phyloP scores from a whole-genome alignment of 2,888 invertebrate genomes.

The Arrhopalites spinosus region DNA sequence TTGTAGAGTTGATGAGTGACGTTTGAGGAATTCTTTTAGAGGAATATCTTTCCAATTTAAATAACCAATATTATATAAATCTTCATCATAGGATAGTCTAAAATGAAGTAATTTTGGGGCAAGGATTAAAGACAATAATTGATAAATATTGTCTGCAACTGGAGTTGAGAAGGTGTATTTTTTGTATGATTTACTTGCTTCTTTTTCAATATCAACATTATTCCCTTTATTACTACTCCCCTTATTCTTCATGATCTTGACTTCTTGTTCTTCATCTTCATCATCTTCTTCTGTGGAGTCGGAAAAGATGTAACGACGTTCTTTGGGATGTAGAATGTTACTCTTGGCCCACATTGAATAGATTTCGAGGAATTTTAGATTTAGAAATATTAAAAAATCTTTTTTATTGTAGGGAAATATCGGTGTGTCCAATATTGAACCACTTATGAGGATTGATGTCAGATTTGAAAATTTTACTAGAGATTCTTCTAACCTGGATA shows the following conservation, averaged over 20 bases:
- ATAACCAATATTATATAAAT: background rate
- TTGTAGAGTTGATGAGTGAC: slow-evolving; percentile 2
- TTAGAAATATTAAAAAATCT: background rate
- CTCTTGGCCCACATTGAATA: background rate
- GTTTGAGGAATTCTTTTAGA: background rate
- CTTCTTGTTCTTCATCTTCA: background rate
- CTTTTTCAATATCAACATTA: background rate
- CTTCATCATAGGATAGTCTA: slow-evolving; percentile 10
- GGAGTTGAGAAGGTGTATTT: background rate
- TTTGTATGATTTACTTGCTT: background rate
- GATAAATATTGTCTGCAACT: slow-evolving; percentile 24
- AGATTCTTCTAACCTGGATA: slow-evolving; percentile 20
- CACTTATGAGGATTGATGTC: slow-evolving; percentile 12
- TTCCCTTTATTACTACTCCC: background rate
- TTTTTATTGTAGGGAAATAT: slow-evolving; percentile 19
- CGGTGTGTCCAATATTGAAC: background rate
- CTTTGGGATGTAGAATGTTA: slow-evolving; percentile 2
- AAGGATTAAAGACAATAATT: background rate
- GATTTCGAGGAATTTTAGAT: background rate
- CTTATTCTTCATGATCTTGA: too few species aligned
- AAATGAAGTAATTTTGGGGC: slow-evolving; percentile 1
- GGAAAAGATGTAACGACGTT: background rate
- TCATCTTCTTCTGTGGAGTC: background rate
- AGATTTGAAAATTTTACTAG: slow-evolving; percentile 25
- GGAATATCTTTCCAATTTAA: slow-evolving; percentile 23